Evolutionary conservation across 2,797 vertebrate genomes (phyloP), one percentile per base, ranked within the genome.

Genomic region (Catharus ustulatus): DNA sequence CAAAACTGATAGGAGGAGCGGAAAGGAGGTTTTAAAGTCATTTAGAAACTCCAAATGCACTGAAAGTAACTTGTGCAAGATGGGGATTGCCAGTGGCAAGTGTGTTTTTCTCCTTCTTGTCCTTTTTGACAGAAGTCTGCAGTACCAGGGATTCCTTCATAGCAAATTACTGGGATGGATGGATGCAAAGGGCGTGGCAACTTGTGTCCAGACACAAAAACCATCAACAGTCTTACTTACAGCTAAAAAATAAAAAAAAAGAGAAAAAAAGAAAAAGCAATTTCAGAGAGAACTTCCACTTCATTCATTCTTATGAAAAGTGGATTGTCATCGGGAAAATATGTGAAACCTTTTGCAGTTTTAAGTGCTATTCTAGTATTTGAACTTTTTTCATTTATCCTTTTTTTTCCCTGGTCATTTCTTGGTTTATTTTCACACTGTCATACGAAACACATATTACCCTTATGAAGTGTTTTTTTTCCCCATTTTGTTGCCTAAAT

Each of bases 1-100:
- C 66, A 89, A 95, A 92, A 93, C 7, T 46, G 76, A 72, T 73
- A 66, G 5, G 26, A 89, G 92, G 10, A 73, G 29, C 32, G 32
- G 69, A 78, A 96, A 94, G 64, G 54, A 87, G 42, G 84, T 81
- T 88, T 89, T 63, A n/a, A 94, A 95, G 66, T 86, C 3, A 91
- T 86, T 93, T 89, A 81, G 92, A 96, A 96, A 90, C 45, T 38
- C n/a, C 51, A 89, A 81, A 89, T 24, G 78, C 55, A 64, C 36
- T 23, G 55, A 81, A 84, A 91, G 66, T 27, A 87, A 87, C 75
- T 89, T 30, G 18, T 30, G 51, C 57, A 72, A 61, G 52, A 73
- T 19, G 38, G 27, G 48, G 71, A 88, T 58, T 91, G 94, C 52
- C 74, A 90, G 40, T 1, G 6, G 27, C 51, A 93, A 90, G 38